Conservation (phyloP, 2,797 vertebrate genomes). For the Bradypus variegatus region DNA sequence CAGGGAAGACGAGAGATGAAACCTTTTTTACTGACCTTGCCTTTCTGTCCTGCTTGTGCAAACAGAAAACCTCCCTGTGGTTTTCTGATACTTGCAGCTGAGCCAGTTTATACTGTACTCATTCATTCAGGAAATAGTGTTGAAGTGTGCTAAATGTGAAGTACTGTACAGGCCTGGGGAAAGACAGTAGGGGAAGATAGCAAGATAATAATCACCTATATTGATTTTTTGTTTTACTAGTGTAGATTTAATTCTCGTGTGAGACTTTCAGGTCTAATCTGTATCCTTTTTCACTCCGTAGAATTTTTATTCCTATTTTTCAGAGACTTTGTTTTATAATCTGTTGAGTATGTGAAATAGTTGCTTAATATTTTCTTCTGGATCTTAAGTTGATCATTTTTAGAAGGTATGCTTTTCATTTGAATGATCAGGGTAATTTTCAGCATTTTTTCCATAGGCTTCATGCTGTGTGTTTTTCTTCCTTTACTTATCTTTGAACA, state of each 20-base stretch:
- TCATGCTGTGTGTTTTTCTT: not conserved
- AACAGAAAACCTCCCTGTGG: no score
- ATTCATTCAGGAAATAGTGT: not conserved
- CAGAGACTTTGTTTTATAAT: not conserved
- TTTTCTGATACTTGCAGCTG: not conserved
- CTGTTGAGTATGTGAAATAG: not conserved
- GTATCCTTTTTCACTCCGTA: not conserved
- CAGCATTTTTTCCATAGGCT: not conserved
- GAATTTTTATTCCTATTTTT: not conserved
- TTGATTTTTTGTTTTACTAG: not conserved
- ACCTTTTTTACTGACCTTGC: not conserved
- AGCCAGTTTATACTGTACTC: not conserved
- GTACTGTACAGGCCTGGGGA: fast-evolving
- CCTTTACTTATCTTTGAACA: not conserved
- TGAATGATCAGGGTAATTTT: not conserved
- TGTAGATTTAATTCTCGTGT: not conserved
- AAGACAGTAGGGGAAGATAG: not conserved
- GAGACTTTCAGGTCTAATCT: not conserved
- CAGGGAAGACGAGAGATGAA: not conserved
- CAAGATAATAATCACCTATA: not conserved
- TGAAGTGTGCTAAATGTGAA: not conserved
- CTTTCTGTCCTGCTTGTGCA: not conserved
- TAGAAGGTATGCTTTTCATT: not conserved
- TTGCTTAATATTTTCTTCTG: not conserved
- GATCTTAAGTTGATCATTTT: not conserved